Base-by-base conservation (phyloP, 2,888 invertebrate species). In the Carcina quercana region DNA sequence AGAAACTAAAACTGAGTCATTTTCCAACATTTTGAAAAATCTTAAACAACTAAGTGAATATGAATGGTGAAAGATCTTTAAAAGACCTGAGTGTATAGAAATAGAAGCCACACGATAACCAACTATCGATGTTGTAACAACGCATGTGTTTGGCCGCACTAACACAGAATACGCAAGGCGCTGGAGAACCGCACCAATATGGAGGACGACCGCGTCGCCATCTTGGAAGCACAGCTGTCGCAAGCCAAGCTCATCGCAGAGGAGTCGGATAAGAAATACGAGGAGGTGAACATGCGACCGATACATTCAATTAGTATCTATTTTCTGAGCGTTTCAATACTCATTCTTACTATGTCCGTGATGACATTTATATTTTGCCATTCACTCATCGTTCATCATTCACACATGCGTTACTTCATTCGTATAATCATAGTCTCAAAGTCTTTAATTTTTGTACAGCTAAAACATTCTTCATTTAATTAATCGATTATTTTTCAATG, bases 191-290 rank as follows among this genome's bases (percentile, higher is more conserved):
- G 98, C 86, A 94, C 95, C 84, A 97, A 96, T 86, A 96, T 97
- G 94, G 99, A 99, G 87, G 99, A 99, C 74, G 98, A 99, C 86
- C 91, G 98, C 79, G 97, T 99, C 83, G 93, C 95, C 78, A 91
- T 95, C 71, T 89, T 99, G 88, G 99, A 99, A 86, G 93, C 94
- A 61, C 98, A 99, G 86, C 91, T 99, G 76, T 90, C 97, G 59
- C 98, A 98, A 87, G 98, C 98, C 76, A 98, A 98, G 89, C 92
- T 96, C 86, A 98, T 98, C 86, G 98, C 99, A 54, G 99, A 99
- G 87, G 99, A 99, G 87, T 97, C 98, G 57, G 99, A 99, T 89
- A 95, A 97, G 87, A 98, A 98, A 94, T 99, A 98, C 85, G 99
- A 99, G 91, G 99, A 99, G 98, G 99, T 99, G 84, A 88, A 76